phyloP scores from a whole-genome alignment of 2,113 vertebrate species.

The Leuciscus idus region DNA sequence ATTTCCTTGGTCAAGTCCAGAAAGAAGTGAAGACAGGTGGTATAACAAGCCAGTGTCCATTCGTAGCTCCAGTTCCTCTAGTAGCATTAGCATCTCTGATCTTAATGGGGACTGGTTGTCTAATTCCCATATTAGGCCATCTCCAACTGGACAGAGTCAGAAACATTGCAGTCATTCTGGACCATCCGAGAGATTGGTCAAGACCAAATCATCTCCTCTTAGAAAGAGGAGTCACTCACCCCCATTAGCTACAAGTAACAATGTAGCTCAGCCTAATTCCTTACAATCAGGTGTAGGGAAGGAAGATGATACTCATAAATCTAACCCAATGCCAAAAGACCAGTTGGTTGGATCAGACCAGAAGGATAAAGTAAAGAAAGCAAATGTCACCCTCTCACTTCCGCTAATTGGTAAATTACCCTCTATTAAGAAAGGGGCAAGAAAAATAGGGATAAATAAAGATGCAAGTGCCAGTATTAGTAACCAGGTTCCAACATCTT shows the following conservation, averaged over 20 bases:
- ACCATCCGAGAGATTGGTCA: constrained; percentile 9
- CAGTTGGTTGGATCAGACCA: constrained; percentile 5
- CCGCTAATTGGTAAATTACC: constrained; percentile 80
- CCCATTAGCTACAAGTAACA: constrained; percentile 17
- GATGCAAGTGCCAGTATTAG: constrained; percentile 6
- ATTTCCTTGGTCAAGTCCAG: constrained; percentile 43
- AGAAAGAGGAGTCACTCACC: constrained; percentile 54
- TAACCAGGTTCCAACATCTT: constrained; percentile 23
- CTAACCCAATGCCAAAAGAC: constrained; percentile 35
- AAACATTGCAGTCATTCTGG: constrained; percentile 24
- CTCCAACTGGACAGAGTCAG: constrained; percentile 22
- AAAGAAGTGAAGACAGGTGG: constrained; percentile 34
- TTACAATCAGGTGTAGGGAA: constrained; percentile 7
- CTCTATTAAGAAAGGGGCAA: constrained; percentile 69
- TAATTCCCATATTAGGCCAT: constrained; percentile 32
- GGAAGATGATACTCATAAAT: constrained; percentile 25
- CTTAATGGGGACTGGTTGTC: constrained; percentile 73
- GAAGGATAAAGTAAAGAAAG: constrained; percentile 58
- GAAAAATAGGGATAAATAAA: constrained; percentile 53
- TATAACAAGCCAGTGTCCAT: constrained; percentile 64
- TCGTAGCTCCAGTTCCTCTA: constrained; percentile 70
- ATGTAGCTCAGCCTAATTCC: neutral
- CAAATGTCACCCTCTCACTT: constrained; percentile 62
- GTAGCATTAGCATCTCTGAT: constrained; percentile 73
- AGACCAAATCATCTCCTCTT: constrained; percentile 31